Base-by-base conservation (phyloP, 2,888 invertebrate species). In the Diarsia brunnea region DNA sequence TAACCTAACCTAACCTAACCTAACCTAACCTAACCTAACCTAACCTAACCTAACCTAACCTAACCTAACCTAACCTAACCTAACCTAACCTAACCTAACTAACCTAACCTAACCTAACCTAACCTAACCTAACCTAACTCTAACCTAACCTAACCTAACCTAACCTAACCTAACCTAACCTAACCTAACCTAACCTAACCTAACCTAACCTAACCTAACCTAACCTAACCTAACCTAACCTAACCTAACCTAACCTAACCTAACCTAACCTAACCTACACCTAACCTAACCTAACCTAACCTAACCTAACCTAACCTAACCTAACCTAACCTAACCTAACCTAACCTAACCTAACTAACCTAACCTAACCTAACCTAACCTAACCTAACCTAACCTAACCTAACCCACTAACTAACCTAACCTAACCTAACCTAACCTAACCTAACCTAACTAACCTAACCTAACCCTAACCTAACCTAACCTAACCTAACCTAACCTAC, bases 391-490 rank as follows among this genome's bases (percentile, higher is more conserved):
- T 79, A 79, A 79, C 79, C 79, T 79, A 75, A 75, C 79, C 79
- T 79, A 75, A 75, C 73, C 79, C 73, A 79, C 79, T 73, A 75
- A 79, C 79, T 77, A 77, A 75, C 80, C 77, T 74, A 76, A 64
- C 64, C 64, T 64, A 64, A 78, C 75, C 78, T 73, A 73, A 78
- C 78, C 78, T 75, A 69, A 75, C 81, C 81, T 81, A 81, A 81
- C 81, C 78, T 81, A 75, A 81, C 78, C 81, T 78, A 81, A 81
- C 81, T 75, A 77, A 74, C 78, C 75, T 75, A 69, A 80, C 76
- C 79, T 71, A 80, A 80, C 80, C n/a, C 80, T 80, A 80, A 80
- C 79, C 80, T 64, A 80, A 80, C 80, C 80, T 80, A 80, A 80
- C 80, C 80, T 80, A 75, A n/a, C n/a, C n/a, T n/a, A n/a, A 80